phyloP scores from a whole-genome alignment of 2,113 vertebrate species.

The Lepus europaeus region DNA sequence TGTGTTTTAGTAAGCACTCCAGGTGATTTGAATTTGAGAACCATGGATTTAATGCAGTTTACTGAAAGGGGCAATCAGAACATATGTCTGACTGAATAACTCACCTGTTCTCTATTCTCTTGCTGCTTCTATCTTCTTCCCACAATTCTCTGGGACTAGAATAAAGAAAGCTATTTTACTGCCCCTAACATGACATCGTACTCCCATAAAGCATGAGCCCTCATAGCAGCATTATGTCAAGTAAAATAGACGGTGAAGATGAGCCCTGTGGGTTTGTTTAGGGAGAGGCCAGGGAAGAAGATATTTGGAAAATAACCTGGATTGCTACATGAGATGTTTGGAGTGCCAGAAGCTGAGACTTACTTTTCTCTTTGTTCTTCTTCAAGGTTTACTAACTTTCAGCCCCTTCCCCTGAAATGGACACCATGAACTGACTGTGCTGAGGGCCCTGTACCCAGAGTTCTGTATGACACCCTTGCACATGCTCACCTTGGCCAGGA shows the following conservation, averaged over 20 bases:
- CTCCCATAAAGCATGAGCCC: neutral
- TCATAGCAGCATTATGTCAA: neutral
- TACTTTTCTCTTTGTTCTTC: slow-evolving; percentile 29
- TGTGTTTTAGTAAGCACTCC: slow-evolving; percentile 4
- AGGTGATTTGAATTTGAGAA: neutral
- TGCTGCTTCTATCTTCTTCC: neutral
- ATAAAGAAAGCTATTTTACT: neutral
- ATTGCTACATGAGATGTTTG: neutral
- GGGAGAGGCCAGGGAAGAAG: neutral
- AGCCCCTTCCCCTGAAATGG: neutral
- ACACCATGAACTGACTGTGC: neutral
- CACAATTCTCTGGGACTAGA: neutral
- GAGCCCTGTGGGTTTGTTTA: neutral
- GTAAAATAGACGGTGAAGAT: neutral
- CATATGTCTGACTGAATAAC: neutral
- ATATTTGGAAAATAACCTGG: slow-evolving; percentile 14
- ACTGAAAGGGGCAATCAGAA: neutral
- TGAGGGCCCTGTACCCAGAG: neutral
- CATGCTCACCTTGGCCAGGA: neutral
- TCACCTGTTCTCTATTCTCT: neutral
- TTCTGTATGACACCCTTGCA: neutral
- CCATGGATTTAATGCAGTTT: neutral
- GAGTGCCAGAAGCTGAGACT: neutral
- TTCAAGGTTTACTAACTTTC: slow-evolving; percentile 8
- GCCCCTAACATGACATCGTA: neutral